Percentiles rank a stretch among this genome's conserved stretches.
Evolutionary conservation across 2,888 invertebrate species (phyloP).

Genomic region (Thereva unica): DNA sequence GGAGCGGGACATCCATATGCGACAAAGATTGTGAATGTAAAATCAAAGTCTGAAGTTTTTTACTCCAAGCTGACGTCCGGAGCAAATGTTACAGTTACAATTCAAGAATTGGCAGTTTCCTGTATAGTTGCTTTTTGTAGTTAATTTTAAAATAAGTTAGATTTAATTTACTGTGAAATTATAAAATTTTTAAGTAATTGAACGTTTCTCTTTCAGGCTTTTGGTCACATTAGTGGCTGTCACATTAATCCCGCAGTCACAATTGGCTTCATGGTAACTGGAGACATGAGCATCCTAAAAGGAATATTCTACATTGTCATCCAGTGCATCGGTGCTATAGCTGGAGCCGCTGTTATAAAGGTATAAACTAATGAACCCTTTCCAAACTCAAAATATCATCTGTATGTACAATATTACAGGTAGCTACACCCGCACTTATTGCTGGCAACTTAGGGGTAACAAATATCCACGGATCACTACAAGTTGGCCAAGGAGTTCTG

Average conservation of each 20-base stretch:
- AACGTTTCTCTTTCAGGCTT: constrained; percentile 62
- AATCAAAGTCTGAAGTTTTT: too few relatives aligned
- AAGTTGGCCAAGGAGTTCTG: constrained; percentile 76
- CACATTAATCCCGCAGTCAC: constrained; percentile 95
- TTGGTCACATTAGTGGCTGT: constrained; percentile 87
- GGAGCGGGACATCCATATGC: too few relatives aligned
- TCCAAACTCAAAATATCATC: too few relatives aligned
- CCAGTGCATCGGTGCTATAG: constrained; percentile 80
- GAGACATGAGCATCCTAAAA: constrained; percentile 79
- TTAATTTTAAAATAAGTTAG: too few relatives aligned
- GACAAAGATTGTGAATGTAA: too few relatives aligned
- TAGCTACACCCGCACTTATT: constrained; percentile 61
- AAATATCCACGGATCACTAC: constrained; percentile 61
- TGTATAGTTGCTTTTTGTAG: too few relatives aligned
- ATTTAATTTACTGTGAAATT: too few relatives aligned
- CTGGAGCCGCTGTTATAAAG: constrained; percentile 76
- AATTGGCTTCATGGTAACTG: constrained; percentile 75
- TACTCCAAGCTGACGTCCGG: too few relatives aligned
- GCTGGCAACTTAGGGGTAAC: constrained; percentile 68
- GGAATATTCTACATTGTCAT: constrained; percentile 78
- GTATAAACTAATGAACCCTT: constrained; percentile 55
- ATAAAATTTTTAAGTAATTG: neutral
- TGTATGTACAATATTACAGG: constrained; percentile 40
- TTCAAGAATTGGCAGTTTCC: too few relatives aligned
- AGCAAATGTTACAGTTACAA: too few relatives aligned